phyloP scores from a whole-genome alignment of 1,140 invertebrate genomes.

The Euwallacea fornicatus region DNA sequence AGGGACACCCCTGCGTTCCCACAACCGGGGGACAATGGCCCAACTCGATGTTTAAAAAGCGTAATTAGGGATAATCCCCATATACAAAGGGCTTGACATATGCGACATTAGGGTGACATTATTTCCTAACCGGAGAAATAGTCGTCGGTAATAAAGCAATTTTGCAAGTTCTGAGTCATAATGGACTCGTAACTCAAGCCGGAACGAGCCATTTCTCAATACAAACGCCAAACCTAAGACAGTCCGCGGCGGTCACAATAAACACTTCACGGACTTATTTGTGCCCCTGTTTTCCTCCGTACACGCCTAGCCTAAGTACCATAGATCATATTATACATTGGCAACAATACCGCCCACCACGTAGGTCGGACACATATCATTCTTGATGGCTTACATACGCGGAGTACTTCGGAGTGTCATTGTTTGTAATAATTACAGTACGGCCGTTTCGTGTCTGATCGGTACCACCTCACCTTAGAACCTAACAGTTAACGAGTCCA shows the following conservation, averaged over 20 bases:
- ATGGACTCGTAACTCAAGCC: conserved; percentile 8
- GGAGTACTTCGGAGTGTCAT: conserved; percentile 20
- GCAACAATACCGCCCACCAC: conserved; percentile 31
- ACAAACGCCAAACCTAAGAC: conserved; percentile 14
- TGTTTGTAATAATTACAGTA: conserved; percentile 14
- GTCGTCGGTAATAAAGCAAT: background rate
- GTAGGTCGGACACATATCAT: conserved; percentile 28
- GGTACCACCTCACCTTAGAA: conserved; percentile 17
- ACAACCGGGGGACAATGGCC: conserved; percentile 48
- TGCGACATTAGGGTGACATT: conserved; percentile 43
- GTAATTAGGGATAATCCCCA: conserved; percentile 53
- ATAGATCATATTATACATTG: conserved; percentile 31
- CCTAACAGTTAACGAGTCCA: too few species aligned
- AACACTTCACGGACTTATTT: conserved; percentile 34
- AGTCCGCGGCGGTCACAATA: conserved; percentile 9
- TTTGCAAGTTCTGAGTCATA: background rate
- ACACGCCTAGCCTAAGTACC: conserved; percentile 31
- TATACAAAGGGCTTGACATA: conserved; percentile 47
- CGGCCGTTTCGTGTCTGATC: conserved; percentile 2
- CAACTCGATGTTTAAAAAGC: conserved; percentile 49
- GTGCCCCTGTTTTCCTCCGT: conserved; percentile 37
- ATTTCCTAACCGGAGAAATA: background rate
- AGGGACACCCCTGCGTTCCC: conserved; percentile 46
- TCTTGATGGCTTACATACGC: conserved; percentile 24
- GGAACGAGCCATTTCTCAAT: conserved; percentile 16